Evolutionary conservation across 2,888 invertebrate genomes (phyloP).

Genomic region (Cantharis flavilabris): DNA sequence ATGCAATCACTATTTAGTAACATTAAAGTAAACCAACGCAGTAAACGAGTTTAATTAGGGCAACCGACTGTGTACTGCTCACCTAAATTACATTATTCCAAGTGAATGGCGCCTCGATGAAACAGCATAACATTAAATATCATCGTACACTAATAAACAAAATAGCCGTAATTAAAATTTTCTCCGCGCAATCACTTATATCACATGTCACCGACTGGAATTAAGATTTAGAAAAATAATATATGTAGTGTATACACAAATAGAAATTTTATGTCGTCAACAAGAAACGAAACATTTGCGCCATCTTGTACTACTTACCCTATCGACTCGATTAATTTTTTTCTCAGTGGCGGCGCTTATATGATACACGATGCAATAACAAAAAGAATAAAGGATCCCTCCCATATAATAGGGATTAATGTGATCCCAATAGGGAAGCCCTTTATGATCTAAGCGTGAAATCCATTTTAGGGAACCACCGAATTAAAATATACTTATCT

Average conservation of each 20-base stretch:
- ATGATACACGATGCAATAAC: no score
- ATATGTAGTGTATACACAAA: constrained; percentile 21
- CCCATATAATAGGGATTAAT: no score
- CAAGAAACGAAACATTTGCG: constrained; percentile 11
- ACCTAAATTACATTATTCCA: constrained; percentile 27
- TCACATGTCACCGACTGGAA: constrained; percentile 27
- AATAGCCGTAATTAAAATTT: constrained; percentile 2
- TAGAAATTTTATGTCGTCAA: constrained; percentile 30
- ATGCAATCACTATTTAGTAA: neutral
- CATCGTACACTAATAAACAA: neutral
- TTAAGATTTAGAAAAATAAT: constrained; percentile 14
- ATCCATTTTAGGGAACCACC: no score
- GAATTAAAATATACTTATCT: no score
- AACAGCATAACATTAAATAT: neutral
- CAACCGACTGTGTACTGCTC: constrained; percentile 9
- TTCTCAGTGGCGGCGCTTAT: neutral
- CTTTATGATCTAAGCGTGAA: no score
- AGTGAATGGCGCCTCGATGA: neutral
- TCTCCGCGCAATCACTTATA: constrained; percentile 23
- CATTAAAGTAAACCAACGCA: neutral
- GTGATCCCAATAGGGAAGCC: no score
- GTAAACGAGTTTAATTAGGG: neutral
- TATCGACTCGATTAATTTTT: neutral
- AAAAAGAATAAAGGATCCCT: no score
- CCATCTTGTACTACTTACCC: neutral